Percentiles rank a stretch among this genome's conserved stretches.
Evolutionary conservation across 2,797 vertebrate species (phyloP).

Genomic region (Micropoecilia bifurca): DNA sequence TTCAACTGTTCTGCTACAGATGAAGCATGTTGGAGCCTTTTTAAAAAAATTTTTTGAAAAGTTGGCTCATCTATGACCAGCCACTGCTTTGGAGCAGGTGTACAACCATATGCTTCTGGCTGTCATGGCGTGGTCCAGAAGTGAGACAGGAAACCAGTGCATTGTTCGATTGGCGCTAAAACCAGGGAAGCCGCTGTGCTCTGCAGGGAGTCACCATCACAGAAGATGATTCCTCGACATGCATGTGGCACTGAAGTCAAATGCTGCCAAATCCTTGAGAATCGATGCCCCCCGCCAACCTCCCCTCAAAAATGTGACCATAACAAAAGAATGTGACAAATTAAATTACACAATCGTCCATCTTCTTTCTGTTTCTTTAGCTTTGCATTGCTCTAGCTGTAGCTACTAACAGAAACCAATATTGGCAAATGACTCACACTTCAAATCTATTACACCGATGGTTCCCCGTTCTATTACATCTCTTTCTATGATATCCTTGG

Average conservation of each 20-base stretch:
- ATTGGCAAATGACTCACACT: constrained; percentile 62
- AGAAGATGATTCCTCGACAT: constrained; percentile 19
- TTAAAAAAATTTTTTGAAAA: constrained; percentile 68
- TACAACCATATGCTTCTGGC: constrained; percentile 59
- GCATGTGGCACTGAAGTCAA: constrained; percentile 15
- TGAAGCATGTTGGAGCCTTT: too few relatives aligned
- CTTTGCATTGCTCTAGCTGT: constrained; percentile 29
- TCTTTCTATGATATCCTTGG: constrained; percentile 68
- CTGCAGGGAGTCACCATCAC: constrained; percentile 17
- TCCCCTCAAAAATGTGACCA: not conserved
- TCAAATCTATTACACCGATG: constrained; percentile 69
- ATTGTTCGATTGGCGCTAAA: constrained; percentile 49
- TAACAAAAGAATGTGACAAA: constrained; percentile 10
- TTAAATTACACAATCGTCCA: constrained; percentile 7
- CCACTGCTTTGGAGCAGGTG: constrained; percentile 85
- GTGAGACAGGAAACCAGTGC: constrained; percentile 38
- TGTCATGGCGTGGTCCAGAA: constrained; percentile 32
- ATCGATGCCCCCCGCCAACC: not conserved
- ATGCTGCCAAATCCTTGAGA: constrained; percentile 11
- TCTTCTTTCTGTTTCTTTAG: constrained; percentile 32
- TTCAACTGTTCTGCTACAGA: too few relatives aligned
- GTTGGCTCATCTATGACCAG: constrained; percentile 87
- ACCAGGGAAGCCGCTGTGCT: constrained; percentile 44
- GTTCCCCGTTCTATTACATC: constrained; percentile 64
- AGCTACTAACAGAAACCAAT: constrained; percentile 53